Base-by-base conservation (phyloP, 2,797 vertebrate genomes). In the Brachymystax lenok region DNA sequence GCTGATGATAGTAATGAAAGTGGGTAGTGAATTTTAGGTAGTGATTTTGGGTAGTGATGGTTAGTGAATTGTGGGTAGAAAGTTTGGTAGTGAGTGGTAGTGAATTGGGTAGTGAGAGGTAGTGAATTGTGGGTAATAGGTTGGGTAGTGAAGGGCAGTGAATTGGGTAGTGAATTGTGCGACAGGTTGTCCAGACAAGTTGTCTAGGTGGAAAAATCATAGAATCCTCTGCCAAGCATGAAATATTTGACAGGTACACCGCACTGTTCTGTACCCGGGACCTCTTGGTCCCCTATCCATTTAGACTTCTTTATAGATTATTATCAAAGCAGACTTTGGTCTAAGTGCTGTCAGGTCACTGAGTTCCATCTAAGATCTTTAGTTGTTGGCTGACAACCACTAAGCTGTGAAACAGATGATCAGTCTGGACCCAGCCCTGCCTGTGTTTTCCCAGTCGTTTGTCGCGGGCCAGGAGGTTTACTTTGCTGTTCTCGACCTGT, bases 321-420 rank as follows among this genome's bases (percentile, higher is more conserved):
- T 24, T 69, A 40, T 46, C 35, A n/a, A 50, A 69, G 68, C 35
- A 51, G 19, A 50, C 69, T 24, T 24, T 71, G 5, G n/a, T 24
- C 21, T 71, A 16, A 24, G 50, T 80, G 76, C 83, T 80, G 77
- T 87, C 88, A 85, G 86, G 82, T 86, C 83, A 82, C 75, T 67
- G 77, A 74, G 82, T 85, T 78, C 69, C 73, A 77, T 85, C 82
- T 84, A 84, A 81, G 83, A 86, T 83, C 80, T 64, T 85, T 79
- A 74, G 19, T 56, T 84, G 70, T 76, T 91, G 88, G 86, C 87
- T 77, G 30, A 0, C 13, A 78, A 83, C 77, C 81, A 86, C 83
- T 78, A 19, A 63, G 79, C 84, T 87, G 63, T 80, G 10, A 16
- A 2, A 2, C 85, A 87, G 82, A 78, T 59, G 74, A 0, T 28